These are phyloP conservation scores for Sebastiscus albofasciatus DNA, from an alignment of 2,797 vertebrate genomes.

Conservation along the genomic window DNA sequence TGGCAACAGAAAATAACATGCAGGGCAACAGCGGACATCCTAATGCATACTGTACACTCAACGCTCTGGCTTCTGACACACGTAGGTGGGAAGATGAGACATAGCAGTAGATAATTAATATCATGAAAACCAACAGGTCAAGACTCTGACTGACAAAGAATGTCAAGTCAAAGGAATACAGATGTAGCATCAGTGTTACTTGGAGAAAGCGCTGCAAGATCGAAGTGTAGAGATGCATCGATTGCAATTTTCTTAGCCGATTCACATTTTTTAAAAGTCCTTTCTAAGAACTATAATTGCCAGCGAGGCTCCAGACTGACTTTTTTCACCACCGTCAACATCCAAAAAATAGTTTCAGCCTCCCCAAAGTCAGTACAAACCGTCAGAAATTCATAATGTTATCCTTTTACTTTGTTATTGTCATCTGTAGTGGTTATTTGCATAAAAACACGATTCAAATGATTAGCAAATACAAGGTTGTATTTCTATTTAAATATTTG, in stretches of 20 bases:
- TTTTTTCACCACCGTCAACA: too few species aligned
- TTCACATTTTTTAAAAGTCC: not conserved
- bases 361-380: too few species aligned
- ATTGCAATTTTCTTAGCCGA: not conserved
- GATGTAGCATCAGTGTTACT: not conserved
- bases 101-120: not conserved
- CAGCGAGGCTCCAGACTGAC: not conserved
- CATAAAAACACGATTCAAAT: not conserved
- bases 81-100: not conserved
- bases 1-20: slow-evolving; percentile 1
- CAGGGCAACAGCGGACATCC: not conserved
- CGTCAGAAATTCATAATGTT: not conserved
- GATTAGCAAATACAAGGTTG: not conserved
- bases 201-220: not conserved
- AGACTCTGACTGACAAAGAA: too few species aligned
- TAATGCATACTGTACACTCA: not conserved
- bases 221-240: not conserved
- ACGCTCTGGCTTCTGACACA: not conserved
- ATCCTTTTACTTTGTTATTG: not conserved
- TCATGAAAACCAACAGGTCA: not conserved
- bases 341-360: not conserved
- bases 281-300: not conserved
- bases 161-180: not conserved
- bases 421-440: not conserved
- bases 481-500: not conserved